Conservation (phyloP, 2,113 vertebrate species). For the Corythaixoides concolor region DNA sequence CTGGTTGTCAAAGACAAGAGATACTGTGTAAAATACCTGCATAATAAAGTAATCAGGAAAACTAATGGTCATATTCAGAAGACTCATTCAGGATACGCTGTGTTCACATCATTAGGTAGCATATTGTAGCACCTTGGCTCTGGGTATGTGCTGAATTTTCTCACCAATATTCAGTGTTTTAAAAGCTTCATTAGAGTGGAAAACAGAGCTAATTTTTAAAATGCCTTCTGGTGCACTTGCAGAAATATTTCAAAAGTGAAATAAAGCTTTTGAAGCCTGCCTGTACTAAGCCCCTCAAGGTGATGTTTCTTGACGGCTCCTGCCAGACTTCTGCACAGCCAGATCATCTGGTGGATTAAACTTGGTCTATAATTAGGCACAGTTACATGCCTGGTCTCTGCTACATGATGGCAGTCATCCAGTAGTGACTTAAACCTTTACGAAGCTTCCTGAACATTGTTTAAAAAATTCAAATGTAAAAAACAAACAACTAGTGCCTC, state of each 20-base stretch:
- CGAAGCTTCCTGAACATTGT: background rate
- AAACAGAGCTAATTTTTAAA: constrained; percentile 11
- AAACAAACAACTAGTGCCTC: background rate
- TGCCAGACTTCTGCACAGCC: background rate
- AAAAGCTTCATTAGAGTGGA: constrained; percentile 9
- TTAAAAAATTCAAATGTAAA: background rate
- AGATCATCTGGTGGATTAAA: constrained; percentile 15
- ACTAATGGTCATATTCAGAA: background rate
- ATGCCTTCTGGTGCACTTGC: background rate
- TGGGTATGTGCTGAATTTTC: background rate
- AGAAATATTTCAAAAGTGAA: constrained; percentile 2
- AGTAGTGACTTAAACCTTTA: background rate
- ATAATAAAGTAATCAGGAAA: constrained; percentile 1
- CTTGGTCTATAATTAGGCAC: background rate
- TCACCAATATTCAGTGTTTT: background rate
- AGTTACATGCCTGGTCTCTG: background rate
- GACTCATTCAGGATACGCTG: background rate
- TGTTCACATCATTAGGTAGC: background rate
- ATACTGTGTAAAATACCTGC: background rate
- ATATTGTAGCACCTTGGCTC: background rate
- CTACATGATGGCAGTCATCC: background rate
- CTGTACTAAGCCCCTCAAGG: background rate
- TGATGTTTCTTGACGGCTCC: background rate
- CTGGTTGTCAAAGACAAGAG: background rate
- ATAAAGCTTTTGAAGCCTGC: constrained; percentile 17